Evolutionary conservation across 2,888 invertebrate genomes (phyloP), one percentile per base, ranked within the genome.

Genomic region (Drosophila dives): DNA sequence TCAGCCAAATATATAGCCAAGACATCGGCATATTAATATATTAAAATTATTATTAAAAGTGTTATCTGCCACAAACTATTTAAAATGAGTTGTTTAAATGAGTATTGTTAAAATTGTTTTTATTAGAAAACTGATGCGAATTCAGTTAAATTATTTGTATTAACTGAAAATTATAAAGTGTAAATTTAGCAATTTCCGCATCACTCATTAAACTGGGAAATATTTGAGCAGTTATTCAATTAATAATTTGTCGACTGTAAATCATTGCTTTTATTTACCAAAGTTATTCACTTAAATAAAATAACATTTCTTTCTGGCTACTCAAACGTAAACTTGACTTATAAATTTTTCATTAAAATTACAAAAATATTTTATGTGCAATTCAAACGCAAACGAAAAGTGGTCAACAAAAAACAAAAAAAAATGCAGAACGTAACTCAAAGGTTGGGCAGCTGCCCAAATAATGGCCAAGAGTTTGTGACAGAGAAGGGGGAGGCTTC

Each of bases 391-490:
- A 49, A 69, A 60, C 54, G 59, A 65, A 70, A 75, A 75, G 64
- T 66, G 66, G 50, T 42, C 69, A 69, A 68, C 51, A 23, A 10
- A 36, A n/a, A n/a, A n/a, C n/a, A 32, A 53, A 53, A 53, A 23
- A 5, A 3, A 53, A 29, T 36, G 29, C 5, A 32, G 50, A 26
- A 40, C 63, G 40, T 72, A 55, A 73, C 63, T 66, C 59, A 68
- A 79, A 79, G 79, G 67, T 73, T 66, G 55, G 55, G 72, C 86
- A 77, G 78, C 84, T 80, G 83, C 58, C 62, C 83, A 80, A 83
- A 82, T 86, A 77, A 80, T 71, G 71, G 49, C 69, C 70, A 69
- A 60, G 61, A 6, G 51, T 10, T 33, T 50, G 32, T 11, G n/a
- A 11, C 42, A 48, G 17, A 60, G 40, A 36, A 17, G 36, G 48